Percentiles rank a stretch among this genome's conserved stretches.
Evolutionary conservation across 35 echinoderm and acorn worm species (phyloP).

Genomic region (Apostichopus japonicus): DNA sequence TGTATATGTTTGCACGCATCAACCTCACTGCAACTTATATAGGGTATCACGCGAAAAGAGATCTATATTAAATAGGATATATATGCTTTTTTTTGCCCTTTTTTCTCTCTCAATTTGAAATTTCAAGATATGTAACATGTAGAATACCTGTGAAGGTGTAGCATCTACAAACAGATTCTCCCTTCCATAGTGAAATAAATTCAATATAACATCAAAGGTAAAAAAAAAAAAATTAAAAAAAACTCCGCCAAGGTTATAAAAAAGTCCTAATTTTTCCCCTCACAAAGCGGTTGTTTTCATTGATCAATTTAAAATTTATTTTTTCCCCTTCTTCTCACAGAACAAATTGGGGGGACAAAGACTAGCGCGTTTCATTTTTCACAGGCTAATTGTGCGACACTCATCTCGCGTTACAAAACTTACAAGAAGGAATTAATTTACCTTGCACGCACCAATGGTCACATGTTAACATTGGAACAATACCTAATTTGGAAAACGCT

Average conservation of each 20-base stretch:
- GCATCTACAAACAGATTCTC: not conserved
- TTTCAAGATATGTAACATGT: not conserved
- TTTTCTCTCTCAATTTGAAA: too few relatives aligned
- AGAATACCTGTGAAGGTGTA: not conserved
- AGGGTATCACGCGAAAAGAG: not conserved
- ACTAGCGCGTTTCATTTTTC: not conserved
- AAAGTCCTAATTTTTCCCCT: not conserved
- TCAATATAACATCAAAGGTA: not conserved
- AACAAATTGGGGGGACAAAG: constrained; percentile 33
- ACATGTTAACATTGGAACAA: constrained; percentile 40
- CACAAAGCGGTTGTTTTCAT: constrained; percentile 34
- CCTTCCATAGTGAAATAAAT: not conserved
- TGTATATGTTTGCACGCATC: not conserved
- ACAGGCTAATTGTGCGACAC: constrained; percentile 24
- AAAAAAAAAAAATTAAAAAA: not conserved
- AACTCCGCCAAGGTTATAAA: not conserved
- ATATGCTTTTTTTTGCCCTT: too few relatives aligned
- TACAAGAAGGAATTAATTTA: constrained; percentile 32
- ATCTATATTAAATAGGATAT: too few relatives aligned
- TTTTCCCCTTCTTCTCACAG: not conserved
- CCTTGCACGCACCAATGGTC: constrained; percentile 38
- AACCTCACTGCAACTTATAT: not conserved
- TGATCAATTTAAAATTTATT: constrained; percentile 32
- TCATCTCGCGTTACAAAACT: constrained; percentile 28
- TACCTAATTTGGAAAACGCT: constrained; percentile 19